A percentile compares a stretch with the other conserved stretches of the same genome.
These are phyloP conservation scores for Calliopum simillimum DNA, from an alignment of 2,888 invertebrate genomes.

Conservation along the genomic window DNA sequence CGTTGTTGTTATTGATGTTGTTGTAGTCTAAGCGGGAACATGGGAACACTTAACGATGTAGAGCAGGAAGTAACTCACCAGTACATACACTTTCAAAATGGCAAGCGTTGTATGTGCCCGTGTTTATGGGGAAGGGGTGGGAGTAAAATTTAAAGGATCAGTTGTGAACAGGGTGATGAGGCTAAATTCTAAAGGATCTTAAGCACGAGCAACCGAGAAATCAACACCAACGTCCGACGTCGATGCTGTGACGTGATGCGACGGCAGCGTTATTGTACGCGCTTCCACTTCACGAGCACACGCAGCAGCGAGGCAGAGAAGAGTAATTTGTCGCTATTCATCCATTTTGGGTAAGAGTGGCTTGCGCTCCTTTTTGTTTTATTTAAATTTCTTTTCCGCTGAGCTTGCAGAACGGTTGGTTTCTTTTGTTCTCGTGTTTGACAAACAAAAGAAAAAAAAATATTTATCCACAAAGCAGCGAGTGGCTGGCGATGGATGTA, in stretches of 20 bases:
- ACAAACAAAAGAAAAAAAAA: constrained; percentile 8
- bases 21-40: neutral
- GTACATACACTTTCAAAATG: too few species aligned
- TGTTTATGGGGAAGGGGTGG: too few species aligned
- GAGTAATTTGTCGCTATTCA: constrained; percentile 13
- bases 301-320: neutral
- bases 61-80: too few species aligned
- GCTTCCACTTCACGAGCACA: constrained; percentile 12
- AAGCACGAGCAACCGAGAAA: too few species aligned
- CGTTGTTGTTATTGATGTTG: constrained; percentile 1
- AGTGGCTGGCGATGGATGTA: too few species aligned
- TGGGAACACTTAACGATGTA: too few species aligned
- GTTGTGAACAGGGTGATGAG: neutral
- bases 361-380: constrained; percentile 12
- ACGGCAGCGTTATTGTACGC: neutral
- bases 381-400: constrained; percentile 1
- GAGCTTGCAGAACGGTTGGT: constrained; percentile 19
- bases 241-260: neutral
- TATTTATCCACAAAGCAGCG: constrained; percentile 20
- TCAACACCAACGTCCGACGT: neutral
- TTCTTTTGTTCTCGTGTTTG: constrained; percentile 20
- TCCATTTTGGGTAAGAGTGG: constrained; percentile 25
- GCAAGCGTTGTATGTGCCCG: too few species aligned
- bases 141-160: too few species aligned
- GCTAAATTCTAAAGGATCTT: too few species aligned